Evolutionary conservation across 2,797 vertebrate genomes (phyloP).

Genomic region (Sebastes nivosus): DNA sequence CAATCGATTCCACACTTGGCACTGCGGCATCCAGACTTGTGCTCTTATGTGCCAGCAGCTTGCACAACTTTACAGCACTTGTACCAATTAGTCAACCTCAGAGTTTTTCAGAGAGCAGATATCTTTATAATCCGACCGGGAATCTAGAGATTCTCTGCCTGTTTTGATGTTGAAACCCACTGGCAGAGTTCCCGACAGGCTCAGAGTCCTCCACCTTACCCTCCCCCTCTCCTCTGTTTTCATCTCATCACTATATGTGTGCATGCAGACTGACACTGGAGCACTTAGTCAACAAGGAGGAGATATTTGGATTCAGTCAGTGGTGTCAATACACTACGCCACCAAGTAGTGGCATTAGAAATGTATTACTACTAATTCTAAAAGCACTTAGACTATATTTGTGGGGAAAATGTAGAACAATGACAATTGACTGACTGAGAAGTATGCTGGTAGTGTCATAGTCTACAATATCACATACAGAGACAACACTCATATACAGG

Average conservation of each 20-base stretch:
- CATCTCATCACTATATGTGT: not conserved
- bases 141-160: conserved; percentile 23
- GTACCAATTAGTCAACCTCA: conserved; percentile 50
- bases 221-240: conserved; percentile 18
- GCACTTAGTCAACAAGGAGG: not conserved
- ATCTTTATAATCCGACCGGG: conserved; percentile 39
- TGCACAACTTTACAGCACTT: conserved; percentile 48
- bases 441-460: not conserved
- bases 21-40: conserved; percentile 33
- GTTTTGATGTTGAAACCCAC: conserved; percentile 60
- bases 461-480: not conserved
- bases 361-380: not conserved
- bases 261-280: conserved; percentile 15
- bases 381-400: not conserved
- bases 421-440: not conserved
- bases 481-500: not conserved
- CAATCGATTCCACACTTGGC: conserved; percentile 22
- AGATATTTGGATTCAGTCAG: conserved; percentile 3
- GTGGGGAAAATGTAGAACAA: not conserved
- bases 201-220: not conserved
- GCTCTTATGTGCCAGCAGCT: conserved; percentile 31
- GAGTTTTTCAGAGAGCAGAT: conserved; percentile 24
- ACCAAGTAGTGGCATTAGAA: not conserved
- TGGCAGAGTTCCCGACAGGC: conserved; percentile 58
- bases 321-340: not conserved